Conservation (phyloP, 2,113 vertebrate genomes). For the Ptilorrhoa leucosticta region DNA sequence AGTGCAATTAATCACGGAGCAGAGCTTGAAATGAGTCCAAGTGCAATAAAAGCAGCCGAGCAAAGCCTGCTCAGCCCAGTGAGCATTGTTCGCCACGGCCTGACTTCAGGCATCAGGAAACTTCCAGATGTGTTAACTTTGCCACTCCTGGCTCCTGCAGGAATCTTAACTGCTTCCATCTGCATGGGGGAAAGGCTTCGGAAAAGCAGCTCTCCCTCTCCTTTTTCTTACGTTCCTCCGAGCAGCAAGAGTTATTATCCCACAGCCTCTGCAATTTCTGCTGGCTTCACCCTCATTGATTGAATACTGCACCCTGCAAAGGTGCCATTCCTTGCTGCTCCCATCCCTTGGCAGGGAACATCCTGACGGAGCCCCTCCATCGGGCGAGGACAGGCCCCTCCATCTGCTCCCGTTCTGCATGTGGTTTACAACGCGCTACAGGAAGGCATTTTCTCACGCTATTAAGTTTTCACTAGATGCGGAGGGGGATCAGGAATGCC, state of each 20-base stretch:
- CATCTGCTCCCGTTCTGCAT: conserved; percentile 36
- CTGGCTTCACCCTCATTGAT: neutral
- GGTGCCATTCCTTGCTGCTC: neutral
- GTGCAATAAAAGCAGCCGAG: conserved; percentile 43
- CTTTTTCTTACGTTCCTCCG: neutral
- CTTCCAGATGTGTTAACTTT: conserved; percentile 66
- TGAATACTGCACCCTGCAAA: neutral
- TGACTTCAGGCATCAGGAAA: conserved; percentile 62
- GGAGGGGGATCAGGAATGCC: conserved; percentile 22
- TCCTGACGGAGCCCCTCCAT: neutral
- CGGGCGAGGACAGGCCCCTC: neutral
- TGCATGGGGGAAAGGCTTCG: neutral
- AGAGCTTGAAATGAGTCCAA: conserved; percentile 58
- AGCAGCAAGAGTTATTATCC: neutral
- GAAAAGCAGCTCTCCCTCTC: neutral
- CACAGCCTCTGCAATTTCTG: neutral
- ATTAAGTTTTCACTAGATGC: conserved; percentile 60
- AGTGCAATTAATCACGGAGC: conserved; percentile 42
- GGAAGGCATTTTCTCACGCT: conserved; percentile 62
- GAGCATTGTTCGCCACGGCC: conserved; percentile 11
- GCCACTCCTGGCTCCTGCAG: conserved; percentile 54
- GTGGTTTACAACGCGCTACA: neutral
- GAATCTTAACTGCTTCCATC: conserved; percentile 70
- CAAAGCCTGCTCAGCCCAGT: conserved; percentile 18
- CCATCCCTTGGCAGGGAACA: neutral